Percentiles rank a stretch among this genome's conserved stretches.
These are phyloP conservation scores for Sinocyclocheilus maitianheensis DNA, from an alignment of 2,113 vertebrate genomes.

Conservation along the genomic window DNA sequence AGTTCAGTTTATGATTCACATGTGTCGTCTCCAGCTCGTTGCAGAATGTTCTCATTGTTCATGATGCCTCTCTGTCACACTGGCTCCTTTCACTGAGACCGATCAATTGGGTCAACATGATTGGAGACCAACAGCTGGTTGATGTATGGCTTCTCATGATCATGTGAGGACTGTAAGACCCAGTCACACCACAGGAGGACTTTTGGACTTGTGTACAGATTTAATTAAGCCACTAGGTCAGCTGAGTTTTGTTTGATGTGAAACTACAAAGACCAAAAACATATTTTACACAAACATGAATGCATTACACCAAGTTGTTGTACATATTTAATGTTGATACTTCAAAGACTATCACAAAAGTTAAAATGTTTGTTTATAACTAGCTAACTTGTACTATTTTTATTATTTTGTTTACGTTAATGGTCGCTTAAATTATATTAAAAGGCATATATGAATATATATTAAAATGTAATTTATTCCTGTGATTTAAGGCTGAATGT, in stretches of 20 bases:
- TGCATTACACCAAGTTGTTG: background rate
- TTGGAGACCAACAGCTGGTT: conserved; percentile 58
- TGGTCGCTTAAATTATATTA: background rate
- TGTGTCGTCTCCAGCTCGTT: conserved; percentile 36
- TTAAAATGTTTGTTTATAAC: background rate
- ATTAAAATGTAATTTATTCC: too few species aligned
- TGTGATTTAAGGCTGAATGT: background rate
- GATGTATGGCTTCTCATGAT: conserved; percentile 56
- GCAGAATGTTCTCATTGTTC: conserved; percentile 70
- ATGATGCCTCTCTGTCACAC: conserved; percentile 59
- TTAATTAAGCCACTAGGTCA: conserved; percentile 2
- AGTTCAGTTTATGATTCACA: conserved; percentile 6
- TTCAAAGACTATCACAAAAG: background rate
- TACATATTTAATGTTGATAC: background rate
- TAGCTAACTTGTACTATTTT: background rate
- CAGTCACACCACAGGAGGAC: background rate
- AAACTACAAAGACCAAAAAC: background rate
- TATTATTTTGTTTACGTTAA: background rate
- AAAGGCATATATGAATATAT: too few species aligned
- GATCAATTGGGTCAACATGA: conserved; percentile 49
- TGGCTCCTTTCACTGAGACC: conserved; percentile 60
- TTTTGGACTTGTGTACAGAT: background rate
- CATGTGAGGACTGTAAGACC: conserved; percentile 26
- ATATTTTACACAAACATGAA: background rate
- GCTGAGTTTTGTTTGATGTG: background rate